Evolutionary conservation across 2,888 invertebrate species (phyloP), one percentile per base, ranked within the genome.

Genomic region (Nephrotoma appendiculata): DNA sequence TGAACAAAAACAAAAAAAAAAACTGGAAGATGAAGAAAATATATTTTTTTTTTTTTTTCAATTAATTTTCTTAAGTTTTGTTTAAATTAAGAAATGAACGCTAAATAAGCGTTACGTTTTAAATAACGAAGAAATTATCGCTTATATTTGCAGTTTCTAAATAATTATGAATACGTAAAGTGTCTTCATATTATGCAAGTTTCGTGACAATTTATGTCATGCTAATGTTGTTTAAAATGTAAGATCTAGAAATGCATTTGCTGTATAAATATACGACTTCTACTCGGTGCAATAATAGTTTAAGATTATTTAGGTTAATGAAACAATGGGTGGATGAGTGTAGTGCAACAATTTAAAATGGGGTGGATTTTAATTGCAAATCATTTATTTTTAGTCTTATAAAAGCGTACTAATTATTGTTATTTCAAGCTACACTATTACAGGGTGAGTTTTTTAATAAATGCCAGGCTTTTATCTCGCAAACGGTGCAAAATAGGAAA

Each of bases 61-160:
- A 57, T 57, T 57, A 57, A 57, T 57, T 57, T 57, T 57, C 15
- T 6, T 19, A 57, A 57, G 52, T 57, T 57, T 94, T 57, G n/a
- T 57, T 31, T 31, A 57, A 57, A 15, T 57, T 57, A 57, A 57
- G 1, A 57, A 57, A 57, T 57, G 52, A 57, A 57, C 15, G 15
- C 52, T 57, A 57, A 48, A 48, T 48, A 48, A 57, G 52, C 52
- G 52, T 57, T 57, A 57, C n/a, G 15, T 57, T 57, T 48, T 57
- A 15, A 15, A 15, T 57, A 57, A 57, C n/a, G 52, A 57, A 57
- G 15, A 57, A 57, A 15, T 57, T 15, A 57, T 57, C 15, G n/a
- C 15, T 6, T 15, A 31, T 31, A 57, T 57, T 57, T 15, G 52
- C 11, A 15, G 15, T 57, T 57, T 57, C 15, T 15, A 57, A 57